Evolutionary conservation across 2,888 invertebrate species (phyloP).

Genomic region (Hemistola chrysoprasaria): DNA sequence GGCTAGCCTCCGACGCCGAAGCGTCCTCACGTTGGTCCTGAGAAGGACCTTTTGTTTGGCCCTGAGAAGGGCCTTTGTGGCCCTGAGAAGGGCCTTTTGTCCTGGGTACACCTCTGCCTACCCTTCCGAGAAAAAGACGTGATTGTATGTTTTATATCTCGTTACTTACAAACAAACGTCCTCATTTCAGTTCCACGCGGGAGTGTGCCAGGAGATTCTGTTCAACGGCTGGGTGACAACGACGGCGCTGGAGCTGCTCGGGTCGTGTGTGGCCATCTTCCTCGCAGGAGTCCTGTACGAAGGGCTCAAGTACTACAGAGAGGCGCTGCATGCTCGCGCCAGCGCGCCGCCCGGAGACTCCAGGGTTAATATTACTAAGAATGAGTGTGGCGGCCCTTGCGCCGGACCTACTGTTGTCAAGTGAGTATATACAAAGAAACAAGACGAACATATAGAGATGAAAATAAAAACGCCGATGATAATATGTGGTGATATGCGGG

Average conservation of each 20-base stretch:
- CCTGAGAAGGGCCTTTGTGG: too few species aligned
- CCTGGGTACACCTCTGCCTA: too few species aligned
- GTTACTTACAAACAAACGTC: too few species aligned
- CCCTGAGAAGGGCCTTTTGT: too few species aligned
- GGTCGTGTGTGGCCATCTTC: constrained; percentile 94
- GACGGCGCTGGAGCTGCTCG: constrained; percentile 88
- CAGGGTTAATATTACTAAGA: constrained; percentile 74
- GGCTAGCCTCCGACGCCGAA: too few species aligned
- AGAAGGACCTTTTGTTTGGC: too few species aligned
- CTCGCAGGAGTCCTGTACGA: constrained; percentile 96
- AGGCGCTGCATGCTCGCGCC: constrained; percentile 63
- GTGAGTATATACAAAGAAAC: constrained; percentile 56
- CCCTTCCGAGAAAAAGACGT: too few species aligned
- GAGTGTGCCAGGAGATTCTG: constrained; percentile 89
- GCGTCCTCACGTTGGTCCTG: too few species aligned
- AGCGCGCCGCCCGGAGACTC: constrained; percentile 57
- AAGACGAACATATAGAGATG: too few species aligned
- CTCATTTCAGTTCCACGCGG: constrained; percentile 87
- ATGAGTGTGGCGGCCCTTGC: constrained; percentile 68
- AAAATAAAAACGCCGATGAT: too few species aligned
- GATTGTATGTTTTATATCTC: too few species aligned
- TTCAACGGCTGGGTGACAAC: constrained; percentile 91
- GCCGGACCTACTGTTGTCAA: constrained; percentile 63
- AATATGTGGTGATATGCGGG: too few species aligned
- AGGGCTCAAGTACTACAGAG: constrained; percentile 92